Conservation (phyloP, 2,113 vertebrate species). For the Anas platyrhynchos region DNA sequence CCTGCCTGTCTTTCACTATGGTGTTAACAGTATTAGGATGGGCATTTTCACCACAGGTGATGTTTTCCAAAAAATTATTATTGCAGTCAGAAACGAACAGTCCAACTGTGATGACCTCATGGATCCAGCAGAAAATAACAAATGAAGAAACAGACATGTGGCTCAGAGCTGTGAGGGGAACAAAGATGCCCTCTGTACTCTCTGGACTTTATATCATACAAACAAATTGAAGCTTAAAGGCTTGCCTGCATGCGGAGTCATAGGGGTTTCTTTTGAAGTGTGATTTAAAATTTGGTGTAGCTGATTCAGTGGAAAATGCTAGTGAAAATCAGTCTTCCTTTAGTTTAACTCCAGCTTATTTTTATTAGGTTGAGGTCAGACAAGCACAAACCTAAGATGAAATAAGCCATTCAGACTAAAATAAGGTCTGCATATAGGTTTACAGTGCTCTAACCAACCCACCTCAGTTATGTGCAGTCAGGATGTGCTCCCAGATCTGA, state of each 20-base stretch:
- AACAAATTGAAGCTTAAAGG: conserved; percentile 22
- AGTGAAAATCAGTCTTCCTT: background rate
- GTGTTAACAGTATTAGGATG: background rate
- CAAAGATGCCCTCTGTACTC: background rate
- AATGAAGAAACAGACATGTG: background rate
- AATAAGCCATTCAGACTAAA: background rate
- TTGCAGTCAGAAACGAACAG: conserved; percentile 29
- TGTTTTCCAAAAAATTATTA: conserved; percentile 4
- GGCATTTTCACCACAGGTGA: background rate
- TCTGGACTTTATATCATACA: background rate
- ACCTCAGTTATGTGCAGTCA: background rate
- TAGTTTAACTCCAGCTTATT: background rate
- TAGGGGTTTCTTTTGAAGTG: background rate
- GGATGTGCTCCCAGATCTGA: background rate
- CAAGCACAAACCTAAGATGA: background rate
- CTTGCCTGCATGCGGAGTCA: background rate
- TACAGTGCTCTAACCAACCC: background rate
- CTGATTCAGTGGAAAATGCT: background rate
- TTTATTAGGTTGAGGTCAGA: background rate
- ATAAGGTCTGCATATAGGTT: background rate
- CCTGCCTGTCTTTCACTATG: background rate
- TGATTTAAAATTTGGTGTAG: background rate
- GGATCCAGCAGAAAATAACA: conserved; percentile 44
- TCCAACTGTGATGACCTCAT: conserved; percentile 35
- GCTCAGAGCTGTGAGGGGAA: background rate